Evolutionary conservation across 2,113 vertebrate species (phyloP).

Genomic region (Hemichromis elongatus): DNA sequence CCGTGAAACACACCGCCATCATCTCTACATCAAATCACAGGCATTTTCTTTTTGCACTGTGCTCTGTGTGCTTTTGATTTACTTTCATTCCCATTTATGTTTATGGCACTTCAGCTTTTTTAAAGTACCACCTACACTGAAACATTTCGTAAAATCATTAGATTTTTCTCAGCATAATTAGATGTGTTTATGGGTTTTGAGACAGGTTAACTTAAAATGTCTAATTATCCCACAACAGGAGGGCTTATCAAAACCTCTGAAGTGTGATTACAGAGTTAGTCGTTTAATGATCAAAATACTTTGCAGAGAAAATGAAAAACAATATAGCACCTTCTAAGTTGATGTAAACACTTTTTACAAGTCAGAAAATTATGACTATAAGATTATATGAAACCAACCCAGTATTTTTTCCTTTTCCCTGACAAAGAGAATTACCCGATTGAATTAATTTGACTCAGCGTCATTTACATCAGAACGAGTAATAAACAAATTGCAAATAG

Average conservation of each 20-base stretch:
- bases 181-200: not conserved
- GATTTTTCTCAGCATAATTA: not conserved
- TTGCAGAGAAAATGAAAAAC: not conserved
- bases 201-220: not conserved
- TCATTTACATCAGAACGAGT: not conserved
- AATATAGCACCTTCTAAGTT: not conserved
- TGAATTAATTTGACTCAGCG: not conserved
- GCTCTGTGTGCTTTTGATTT: not conserved
- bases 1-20: not conserved
- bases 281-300: not conserved
- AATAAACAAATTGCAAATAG: not conserved
- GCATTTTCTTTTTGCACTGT: not conserved
- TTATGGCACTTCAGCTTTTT: not conserved
- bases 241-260: not conserved
- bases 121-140: not conserved
- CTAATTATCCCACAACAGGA: not conserved
- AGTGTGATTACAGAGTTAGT: not conserved
- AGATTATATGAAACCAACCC: not conserved
- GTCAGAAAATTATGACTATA: not conserved
- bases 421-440: not conserved
- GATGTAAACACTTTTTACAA: not conserved
- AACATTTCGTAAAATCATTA: not conserved
- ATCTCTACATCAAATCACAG: not conserved
- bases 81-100: not conserved
- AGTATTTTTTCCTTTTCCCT: not conserved